phyloP scores from a whole-genome alignment of 1,140 invertebrate species.

The Pseudomyrmex sp. region DNA sequence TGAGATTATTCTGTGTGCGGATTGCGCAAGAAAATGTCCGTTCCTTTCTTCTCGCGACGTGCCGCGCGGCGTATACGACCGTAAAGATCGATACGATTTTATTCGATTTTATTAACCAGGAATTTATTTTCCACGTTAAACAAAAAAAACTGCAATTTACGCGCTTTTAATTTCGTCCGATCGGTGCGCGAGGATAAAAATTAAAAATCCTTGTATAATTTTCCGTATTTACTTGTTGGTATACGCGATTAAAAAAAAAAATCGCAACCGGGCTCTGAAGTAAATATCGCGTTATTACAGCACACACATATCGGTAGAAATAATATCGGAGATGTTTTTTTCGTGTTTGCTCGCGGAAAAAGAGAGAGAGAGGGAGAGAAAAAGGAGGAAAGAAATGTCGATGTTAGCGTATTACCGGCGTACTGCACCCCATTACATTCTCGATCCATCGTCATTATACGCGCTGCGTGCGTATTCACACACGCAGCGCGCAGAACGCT shows the following conservation, averaged over 20 bases:
- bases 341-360: background rate
- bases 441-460: slow-evolving; percentile 55
- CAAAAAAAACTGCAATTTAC: too few species aligned
- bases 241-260: slow-evolving; percentile 3
- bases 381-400: slow-evolving; percentile 4
- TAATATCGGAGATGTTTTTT: slow-evolving; percentile 39
- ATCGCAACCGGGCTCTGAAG: slow-evolving; percentile 22
- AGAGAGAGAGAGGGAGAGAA: background rate
- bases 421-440: slow-evolving; percentile 53
- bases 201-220: slow-evolving; percentile 43
- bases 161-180: too few species aligned
- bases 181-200: background rate
- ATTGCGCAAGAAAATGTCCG: too few species aligned
- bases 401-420: slow-evolving; percentile 13
- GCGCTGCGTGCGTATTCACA: slow-evolving; percentile 21
- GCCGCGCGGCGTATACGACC: too few species aligned
- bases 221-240: slow-evolving; percentile 39
- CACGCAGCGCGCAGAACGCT: background rate
- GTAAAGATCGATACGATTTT: too few species aligned
- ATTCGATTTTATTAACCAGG: too few species aligned
- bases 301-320: slow-evolving; percentile 25
- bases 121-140: too few species aligned
- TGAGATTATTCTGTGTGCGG: too few species aligned
- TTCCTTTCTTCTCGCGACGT: too few species aligned
- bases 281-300: slow-evolving; percentile 34